Evolutionary conservation across 2,113 vertebrate species (phyloP).

Genomic region (Okapia johnstoni): DNA sequence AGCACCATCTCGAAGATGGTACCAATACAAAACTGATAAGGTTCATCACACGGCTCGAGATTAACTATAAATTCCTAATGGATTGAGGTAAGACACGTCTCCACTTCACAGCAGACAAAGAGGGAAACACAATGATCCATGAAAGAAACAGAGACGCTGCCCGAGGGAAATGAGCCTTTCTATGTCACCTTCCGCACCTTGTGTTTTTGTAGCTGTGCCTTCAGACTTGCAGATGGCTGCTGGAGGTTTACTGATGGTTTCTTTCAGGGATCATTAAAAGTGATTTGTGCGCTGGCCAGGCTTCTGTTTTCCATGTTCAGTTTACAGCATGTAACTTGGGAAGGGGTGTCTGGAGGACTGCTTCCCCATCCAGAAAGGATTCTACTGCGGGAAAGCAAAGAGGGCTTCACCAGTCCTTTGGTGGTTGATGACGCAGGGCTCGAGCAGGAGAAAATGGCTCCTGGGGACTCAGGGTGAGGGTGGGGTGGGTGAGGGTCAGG

Average conservation of each 20-base stretch:
- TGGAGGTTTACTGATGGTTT: slow-evolving; percentile 40
- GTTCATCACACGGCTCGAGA: background rate
- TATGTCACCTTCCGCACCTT: slow-evolving; percentile 30
- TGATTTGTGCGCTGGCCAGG: slow-evolving; percentile 59
- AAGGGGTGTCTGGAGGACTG: background rate
- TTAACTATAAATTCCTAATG: slow-evolving; percentile 38
- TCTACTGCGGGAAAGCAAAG: fast-evolving
- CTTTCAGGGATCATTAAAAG: slow-evolving; percentile 70
- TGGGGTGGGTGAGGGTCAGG: too few relatives aligned
- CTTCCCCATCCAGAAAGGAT: background rate
- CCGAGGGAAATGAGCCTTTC: slow-evolving; percentile 63
- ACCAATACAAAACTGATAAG: slow-evolving; percentile 11
- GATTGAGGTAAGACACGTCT: background rate
- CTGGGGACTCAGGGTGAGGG: background rate
- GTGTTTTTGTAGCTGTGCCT: background rate
- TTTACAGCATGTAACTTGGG: background rate
- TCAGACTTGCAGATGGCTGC: slow-evolving; percentile 23
- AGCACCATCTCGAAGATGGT: background rate
- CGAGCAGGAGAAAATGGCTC: background rate
- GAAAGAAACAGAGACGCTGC: slow-evolving; percentile 27
- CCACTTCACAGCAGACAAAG: slow-evolving; percentile 30
- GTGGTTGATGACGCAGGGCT: background rate
- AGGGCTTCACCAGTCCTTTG: background rate
- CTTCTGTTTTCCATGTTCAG: background rate
- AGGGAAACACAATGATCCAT: slow-evolving; percentile 15